Evolutionary conservation across 1,140 invertebrate genomes (phyloP).

Genomic region (Calephelis nemesis): DNA sequence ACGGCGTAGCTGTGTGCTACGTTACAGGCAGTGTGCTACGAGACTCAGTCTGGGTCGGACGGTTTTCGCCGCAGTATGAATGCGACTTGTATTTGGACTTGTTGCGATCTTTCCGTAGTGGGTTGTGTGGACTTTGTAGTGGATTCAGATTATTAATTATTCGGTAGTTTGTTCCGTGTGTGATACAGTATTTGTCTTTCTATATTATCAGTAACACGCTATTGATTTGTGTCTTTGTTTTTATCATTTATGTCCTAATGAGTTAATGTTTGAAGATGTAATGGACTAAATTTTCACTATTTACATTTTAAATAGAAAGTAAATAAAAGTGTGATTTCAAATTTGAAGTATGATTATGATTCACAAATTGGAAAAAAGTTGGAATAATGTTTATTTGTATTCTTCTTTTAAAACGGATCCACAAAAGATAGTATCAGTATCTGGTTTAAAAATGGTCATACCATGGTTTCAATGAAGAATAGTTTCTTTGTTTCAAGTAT

Average conservation of each 20-base stretch:
- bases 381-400: no score
- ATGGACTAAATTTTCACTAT: no score
- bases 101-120: constrained; percentile 45
- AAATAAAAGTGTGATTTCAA: no score
- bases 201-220: background rate
- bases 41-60: constrained; percentile 42
- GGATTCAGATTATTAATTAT: constrained; percentile 6
- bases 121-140: constrained; percentile 18
- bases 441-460: no score
- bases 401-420: no score
- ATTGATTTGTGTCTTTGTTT: constrained; percentile 1
- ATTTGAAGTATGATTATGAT: no score
- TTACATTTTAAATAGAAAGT: no score
- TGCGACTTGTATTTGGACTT: constrained; percentile 31
- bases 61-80: constrained; percentile 26
- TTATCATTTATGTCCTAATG: background rate
- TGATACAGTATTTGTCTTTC: background rate
- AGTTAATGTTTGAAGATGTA: no score
- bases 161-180: background rate
- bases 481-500: no score
- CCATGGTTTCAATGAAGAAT: no score
- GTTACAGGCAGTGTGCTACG: constrained; percentile 57
- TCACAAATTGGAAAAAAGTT: no score
- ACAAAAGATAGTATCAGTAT: no score
- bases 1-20: constrained; percentile 47